Evolutionary conservation across 2,113 vertebrate species (phyloP).

Genomic region (Cardinalis cardinalis): DNA sequence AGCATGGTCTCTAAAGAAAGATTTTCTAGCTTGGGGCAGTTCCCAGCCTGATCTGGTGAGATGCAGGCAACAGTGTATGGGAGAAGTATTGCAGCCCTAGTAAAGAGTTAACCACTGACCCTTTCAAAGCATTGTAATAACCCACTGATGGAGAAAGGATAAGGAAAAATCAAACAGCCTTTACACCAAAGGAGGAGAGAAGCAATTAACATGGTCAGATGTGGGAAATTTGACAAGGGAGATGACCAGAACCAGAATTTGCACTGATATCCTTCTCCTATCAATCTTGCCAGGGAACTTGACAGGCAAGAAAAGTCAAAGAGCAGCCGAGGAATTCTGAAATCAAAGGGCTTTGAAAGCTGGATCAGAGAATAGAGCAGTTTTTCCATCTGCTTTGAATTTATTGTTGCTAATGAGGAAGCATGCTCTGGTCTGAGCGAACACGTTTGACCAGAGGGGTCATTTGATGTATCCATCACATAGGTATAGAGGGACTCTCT

Average conservation of each 20-base stretch:
- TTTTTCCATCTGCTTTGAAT: slow-evolving; percentile 53
- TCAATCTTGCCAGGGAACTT: slow-evolving; percentile 21
- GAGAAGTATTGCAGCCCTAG: neutral
- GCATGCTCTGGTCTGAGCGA: neutral
- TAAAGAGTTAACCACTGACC: neutral
- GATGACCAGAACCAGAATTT: neutral
- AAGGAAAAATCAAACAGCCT: neutral
- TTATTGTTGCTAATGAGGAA: slow-evolving; percentile 50
- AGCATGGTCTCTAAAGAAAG: neutral
- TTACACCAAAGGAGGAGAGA: slow-evolving; percentile 20
- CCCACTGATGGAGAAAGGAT: neutral
- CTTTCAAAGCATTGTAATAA: neutral
- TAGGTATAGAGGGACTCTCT: neutral
- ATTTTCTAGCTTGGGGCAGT: neutral
- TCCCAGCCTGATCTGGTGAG: neutral
- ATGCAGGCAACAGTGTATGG: neutral
- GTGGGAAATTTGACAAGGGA: neutral
- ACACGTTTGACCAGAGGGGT: neutral
- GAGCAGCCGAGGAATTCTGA: neutral
- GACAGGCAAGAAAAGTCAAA: neutral
- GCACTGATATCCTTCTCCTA: neutral
- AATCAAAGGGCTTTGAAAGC: slow-evolving; percentile 31
- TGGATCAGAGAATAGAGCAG: neutral
- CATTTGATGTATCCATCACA: neutral
- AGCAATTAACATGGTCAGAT: neutral